Base-by-base conservation (phyloP, 1,140 invertebrate genomes). In the Hyposmocoma kahamanoa region DNA sequence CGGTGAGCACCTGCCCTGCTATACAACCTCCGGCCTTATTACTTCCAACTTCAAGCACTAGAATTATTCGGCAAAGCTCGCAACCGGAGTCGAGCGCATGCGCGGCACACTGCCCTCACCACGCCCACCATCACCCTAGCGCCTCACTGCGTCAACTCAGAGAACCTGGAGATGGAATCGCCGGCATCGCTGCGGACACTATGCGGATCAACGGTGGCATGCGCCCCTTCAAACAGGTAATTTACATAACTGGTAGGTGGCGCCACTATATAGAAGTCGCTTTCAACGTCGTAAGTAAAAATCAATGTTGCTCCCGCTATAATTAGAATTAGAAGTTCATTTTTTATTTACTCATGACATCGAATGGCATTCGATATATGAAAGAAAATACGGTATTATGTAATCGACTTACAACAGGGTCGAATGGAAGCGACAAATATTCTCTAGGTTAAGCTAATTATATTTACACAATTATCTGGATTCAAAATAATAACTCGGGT, bases 131-230 rank as follows among this genome's bases (percentile, higher is more conserved):
- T 15, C 89, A 90, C 53, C 90, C 91, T 47, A 92, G 91, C 77
- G 91, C 93, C 64, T 96, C 95, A 1, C 84, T 96, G 68, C 91
- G 95, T 63, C 94, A 96, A 72, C 88, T 96, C 17, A 88, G 94
- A 41, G 94, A 95, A 86, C 91, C 92, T 17, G 90, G 91, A 24
- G 94, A 96, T 72, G 95, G 95, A 42, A 96, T 97, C 50, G 95
- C 96, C n/a, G 95, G 96, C 67, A 98, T 99, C 68, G 97, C 97
- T 1, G 96, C 96, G n/a, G 97, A 98, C 86, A 98, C 96, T 22
- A 90, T 98, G 62, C 90, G 97, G 59, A 96, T 98, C 85, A 98
- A 98, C 88, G 97, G 97, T 42, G 97, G 96, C 53, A 96, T 98
- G 87, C 90, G 96, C 61, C 96, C 96, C 66, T 98, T 98, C 86